phyloP scores from a whole-genome alignment of 2,888 invertebrate species.

The Bombylius major region DNA sequence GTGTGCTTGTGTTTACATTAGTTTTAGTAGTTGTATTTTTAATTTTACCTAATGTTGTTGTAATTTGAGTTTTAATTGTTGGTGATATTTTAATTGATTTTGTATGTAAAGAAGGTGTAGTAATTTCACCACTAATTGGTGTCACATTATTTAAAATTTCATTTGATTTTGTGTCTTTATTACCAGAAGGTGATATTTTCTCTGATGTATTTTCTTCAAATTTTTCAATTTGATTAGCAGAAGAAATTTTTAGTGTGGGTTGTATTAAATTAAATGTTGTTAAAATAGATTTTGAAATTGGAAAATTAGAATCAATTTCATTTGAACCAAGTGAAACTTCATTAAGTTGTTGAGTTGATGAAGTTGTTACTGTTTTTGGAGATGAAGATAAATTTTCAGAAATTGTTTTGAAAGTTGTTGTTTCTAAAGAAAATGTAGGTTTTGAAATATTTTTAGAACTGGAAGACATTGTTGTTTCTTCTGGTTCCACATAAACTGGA shows the following conservation, averaged over 20 bases:
- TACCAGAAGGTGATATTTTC: too few species aligned
- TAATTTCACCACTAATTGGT: constrained; percentile 5
- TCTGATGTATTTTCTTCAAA: too few species aligned
- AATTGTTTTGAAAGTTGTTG: too few species aligned
- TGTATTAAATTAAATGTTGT: too few species aligned
- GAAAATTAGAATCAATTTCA: not conserved
- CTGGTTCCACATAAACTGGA: constrained; percentile 12
- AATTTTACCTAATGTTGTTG: not conserved
- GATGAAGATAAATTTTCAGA: too few species aligned
- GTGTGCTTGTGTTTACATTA: not conserved
- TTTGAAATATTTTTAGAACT: too few species aligned
- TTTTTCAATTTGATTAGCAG: too few species aligned
- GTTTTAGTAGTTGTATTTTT: not conserved
- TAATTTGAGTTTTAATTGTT: not conserved
- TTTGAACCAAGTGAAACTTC: not conserved
- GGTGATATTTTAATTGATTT: not conserved
- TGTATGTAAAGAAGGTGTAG: not conserved
- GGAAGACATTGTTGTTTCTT: not conserved
- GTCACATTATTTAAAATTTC: not conserved
- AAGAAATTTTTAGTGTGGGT: too few species aligned
- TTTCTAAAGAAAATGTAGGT: too few species aligned
- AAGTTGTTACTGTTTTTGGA: too few species aligned
- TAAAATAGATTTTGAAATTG: too few species aligned
- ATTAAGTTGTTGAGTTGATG: not conserved
- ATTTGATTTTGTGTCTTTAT: constrained; percentile 4